Evolutionary conservation across 1,140 invertebrate genomes (phyloP).

Genomic region (Sarcophaga bullata): DNA sequence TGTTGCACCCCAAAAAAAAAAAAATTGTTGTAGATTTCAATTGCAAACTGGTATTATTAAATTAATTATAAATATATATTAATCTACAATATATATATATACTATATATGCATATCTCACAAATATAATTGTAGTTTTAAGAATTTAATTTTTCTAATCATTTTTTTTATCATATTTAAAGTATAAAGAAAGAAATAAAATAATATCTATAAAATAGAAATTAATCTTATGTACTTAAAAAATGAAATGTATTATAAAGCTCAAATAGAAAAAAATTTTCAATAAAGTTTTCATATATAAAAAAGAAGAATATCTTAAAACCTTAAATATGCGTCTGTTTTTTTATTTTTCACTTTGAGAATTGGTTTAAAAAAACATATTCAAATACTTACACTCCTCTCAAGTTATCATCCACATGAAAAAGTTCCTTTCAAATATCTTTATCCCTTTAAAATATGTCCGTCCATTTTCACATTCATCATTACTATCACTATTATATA

Average conservation of each 20-base stretch:
- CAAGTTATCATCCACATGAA: too few species aligned
- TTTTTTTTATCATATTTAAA: background rate
- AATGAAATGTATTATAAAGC: constrained; percentile 13
- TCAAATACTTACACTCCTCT: too few species aligned
- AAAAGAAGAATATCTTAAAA: background rate
- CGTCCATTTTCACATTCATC: background rate
- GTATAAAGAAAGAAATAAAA: background rate
- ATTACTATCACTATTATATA: background rate
- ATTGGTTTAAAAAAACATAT: constrained; percentile 1
- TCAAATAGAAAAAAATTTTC: background rate
- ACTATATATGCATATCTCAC: too few species aligned
- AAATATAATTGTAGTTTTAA: background rate
- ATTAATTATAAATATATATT: too few species aligned
- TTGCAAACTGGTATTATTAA: too few species aligned
- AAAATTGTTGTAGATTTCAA: too few species aligned
- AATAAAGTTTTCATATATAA: constrained; percentile 13
- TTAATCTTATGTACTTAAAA: background rate
- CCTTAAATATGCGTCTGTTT: constrained; percentile 13
- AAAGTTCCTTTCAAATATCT: too few species aligned
- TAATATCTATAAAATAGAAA: background rate
- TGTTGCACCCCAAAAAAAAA: too few species aligned
- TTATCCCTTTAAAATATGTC: background rate
- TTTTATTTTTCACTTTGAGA: background rate
- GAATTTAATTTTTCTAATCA: background rate
- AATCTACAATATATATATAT: too few species aligned